A percentile compares a stretch with the other conserved stretches of the same genome.
Evolutionary conservation across 1,140 invertebrate genomes (phyloP).

Genomic region (Luehdorfia chinensis): DNA sequence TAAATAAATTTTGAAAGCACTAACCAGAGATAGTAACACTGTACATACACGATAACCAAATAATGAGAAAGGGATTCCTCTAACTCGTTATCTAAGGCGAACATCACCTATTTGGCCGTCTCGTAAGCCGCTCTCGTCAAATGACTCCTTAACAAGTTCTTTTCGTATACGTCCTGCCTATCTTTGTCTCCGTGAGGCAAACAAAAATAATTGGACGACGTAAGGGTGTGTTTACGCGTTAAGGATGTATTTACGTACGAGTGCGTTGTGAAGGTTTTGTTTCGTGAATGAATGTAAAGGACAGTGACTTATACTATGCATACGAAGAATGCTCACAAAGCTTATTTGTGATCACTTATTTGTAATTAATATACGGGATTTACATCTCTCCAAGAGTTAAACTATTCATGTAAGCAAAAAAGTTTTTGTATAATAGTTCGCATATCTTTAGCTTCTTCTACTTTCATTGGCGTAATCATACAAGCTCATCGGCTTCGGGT

Average conservation of each 20-base stretch:
- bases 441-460: too few species aligned
- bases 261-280: too few species aligned
- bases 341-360: too few species aligned
- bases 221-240: background rate
- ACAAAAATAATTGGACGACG: constrained; percentile 10
- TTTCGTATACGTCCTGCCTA: constrained; percentile 7
- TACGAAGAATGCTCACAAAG: too few species aligned
- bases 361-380: too few species aligned
- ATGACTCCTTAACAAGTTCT: constrained; percentile 11
- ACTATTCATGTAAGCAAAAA: too few species aligned
- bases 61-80: constrained; percentile 1
- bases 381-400: too few species aligned
- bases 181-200: constrained; percentile 10
- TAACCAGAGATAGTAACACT: too few species aligned
- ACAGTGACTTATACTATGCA: background rate
- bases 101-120: constrained; percentile 1
- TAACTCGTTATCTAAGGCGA: constrained; percentile 4
- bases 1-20: too few species aligned
- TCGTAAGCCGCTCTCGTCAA: constrained; percentile 1
- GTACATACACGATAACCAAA: background rate
- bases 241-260: background rate
- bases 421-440: too few species aligned
- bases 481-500: too few species aligned
- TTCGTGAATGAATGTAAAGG: constrained; percentile 7
- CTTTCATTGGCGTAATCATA: too few species aligned